Base-by-base conservation (phyloP, 2,888 invertebrate species). In the Cecidostiba fungosa region DNA sequence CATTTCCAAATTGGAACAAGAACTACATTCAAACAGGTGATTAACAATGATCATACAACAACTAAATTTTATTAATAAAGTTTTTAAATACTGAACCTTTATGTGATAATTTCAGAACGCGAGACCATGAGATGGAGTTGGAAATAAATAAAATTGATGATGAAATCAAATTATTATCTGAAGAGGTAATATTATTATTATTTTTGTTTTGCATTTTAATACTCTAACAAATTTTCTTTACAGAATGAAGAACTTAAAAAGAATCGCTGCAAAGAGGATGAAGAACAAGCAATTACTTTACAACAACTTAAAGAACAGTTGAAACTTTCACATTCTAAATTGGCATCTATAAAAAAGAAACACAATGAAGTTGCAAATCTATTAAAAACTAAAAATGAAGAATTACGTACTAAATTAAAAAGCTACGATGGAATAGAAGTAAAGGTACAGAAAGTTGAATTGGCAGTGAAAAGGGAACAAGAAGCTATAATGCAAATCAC, bases 331-430 rank as follows among this genome's bases (percentile, higher is more conserved):
- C 47, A 87, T 50, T 26, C n/a, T 59, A 78, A 85, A 81, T 62
- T 87, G 43, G 26, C 5, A 29, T 50, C 76, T 29, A 5, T 74
- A 10, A 76, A 85, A 62, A 19, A 85, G 23, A 78, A 77, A 59
- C 72, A 85, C 32, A 84, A 2, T 72, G 73, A 85, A 74, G 84
- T 76, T 26, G 77, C 36, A 26, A 74, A 72, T 72, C 12, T 87
- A 19, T 79, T 87, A 29, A 62, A 85, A 66, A 82, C 76, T 3
- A 87, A 87, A 32, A 85, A 78, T 59, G 39, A 47, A 26, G 87
- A 87, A 36, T 32, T 85, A 14, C 10, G 12, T 4, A 2, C 3
- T 72, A 84, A 85, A 84, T 66, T 85, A 19, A 79, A 82, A 84
- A n/a, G 26, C n/a, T 82, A 79, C n/a, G 70, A 85, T 29, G 47